Evolutionary conservation across 2,113 vertebrate species (phyloP).

Genomic region (Thermophis baileyi): DNA sequence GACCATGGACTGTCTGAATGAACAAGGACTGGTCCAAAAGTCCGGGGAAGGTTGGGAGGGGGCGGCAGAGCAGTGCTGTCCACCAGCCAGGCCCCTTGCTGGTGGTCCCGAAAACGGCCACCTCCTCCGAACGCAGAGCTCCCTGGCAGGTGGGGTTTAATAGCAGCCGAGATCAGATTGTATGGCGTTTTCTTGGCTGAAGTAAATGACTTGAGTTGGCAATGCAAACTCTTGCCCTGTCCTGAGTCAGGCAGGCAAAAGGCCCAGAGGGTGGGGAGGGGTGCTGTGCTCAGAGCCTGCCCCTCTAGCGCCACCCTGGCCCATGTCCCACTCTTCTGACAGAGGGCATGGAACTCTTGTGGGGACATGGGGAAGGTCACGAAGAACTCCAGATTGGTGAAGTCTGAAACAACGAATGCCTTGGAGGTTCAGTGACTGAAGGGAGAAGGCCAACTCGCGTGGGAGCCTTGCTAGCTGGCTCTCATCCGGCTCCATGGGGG

Average conservation of each 20-base stretch:
- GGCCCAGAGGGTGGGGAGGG: background rate
- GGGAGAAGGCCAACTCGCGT: background rate
- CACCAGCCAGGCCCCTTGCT: background rate
- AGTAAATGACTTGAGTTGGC: background rate
- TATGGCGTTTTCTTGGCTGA: too few species aligned
- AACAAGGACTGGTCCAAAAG: background rate
- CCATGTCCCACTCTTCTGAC: background rate
- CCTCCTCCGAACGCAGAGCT: background rate
- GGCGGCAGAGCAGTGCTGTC: background rate
- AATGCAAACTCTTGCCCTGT: too few species aligned
- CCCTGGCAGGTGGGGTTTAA: background rate
- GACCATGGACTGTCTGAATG: background rate
- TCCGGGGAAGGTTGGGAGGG: background rate
- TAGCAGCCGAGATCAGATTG: background rate
- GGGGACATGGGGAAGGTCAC: too few species aligned
- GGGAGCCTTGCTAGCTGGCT: background rate
- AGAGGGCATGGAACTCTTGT: too few species aligned
- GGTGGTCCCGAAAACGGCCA: background rate
- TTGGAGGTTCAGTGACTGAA: background rate
- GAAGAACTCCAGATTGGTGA: too few species aligned
- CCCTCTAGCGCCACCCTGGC: too few species aligned
- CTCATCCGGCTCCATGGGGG: background rate
- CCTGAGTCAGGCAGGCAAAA: background rate
- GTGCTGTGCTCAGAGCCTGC: background rate
- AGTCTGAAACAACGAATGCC: too few species aligned